Base-by-base conservation (phyloP, 2,113 vertebrate genomes). In the Erinaceus europaeus region DNA sequence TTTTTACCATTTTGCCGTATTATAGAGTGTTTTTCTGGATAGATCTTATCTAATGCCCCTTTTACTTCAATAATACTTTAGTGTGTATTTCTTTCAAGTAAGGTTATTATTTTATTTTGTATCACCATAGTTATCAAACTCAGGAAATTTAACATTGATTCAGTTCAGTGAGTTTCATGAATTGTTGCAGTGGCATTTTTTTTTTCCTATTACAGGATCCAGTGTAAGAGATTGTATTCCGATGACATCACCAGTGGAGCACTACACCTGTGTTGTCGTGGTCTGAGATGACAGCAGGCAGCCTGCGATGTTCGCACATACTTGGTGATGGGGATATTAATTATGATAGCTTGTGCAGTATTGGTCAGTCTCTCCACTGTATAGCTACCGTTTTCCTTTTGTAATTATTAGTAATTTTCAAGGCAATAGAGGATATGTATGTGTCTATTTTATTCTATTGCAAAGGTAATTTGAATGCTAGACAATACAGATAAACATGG, bases 381-480 rank as follows among this genome's bases (percentile, higher is more conserved):
- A 42, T 13, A 71, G 27, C 14, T 93, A 9, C 13, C 25, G 15
- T 57, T 57, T 75, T 48, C 29, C 48, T 75, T 89, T 89, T 72
- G 9, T 75, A 62, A 36, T 65, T 71, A 14, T 44, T 44, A 82
- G 44, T 1, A 42, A 62, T 38, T 75, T 65, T 90, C 75, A 73
- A 81, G 36, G 40, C 64, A 6, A 6, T 77, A 77, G 55, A 20
- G 53, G 64, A 36, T 52, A 15, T 55, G 12, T 84, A 59, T 6
- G n/a, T 81, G n/a, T n/a, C n/a, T n/a, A n/a, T 86, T 74, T 78
- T 65, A 40, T 20, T 77, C 53, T 67, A 46, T 84, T 78, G 52
- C 21, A 74, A 76, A 86, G 65, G 23, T 81, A 84, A 75, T 50
- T 53, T 44, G 42, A 72, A 57, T 92, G 36, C 25, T 77, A 77